Evolutionary conservation across 2,113 vertebrate species (phyloP), one percentile per base, ranked within the genome.

Genomic region (Marmota monax): DNA sequence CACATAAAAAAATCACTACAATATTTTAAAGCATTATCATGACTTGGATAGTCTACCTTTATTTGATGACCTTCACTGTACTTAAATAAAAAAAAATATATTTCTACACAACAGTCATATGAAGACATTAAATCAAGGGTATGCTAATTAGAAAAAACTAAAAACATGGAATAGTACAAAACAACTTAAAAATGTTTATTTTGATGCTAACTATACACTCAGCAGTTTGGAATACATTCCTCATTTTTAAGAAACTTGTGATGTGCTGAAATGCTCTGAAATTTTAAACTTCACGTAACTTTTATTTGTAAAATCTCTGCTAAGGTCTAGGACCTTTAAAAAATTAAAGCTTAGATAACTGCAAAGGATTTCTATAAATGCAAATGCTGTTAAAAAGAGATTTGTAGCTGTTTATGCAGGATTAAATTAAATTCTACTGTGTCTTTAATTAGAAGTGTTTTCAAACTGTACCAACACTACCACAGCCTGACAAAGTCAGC

Each of bases 281-380:
- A 58, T 2, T 37, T 88, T 82, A 74, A 88, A n/a, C 79, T 48
- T 85, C 20, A 84, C 1, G 4, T 82, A 32, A 10, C 17, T 94
- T 96, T 90, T 32, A 76, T 76, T 79, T 93, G 32, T 90, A 79
- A 96, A 94, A 87, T 65, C 45, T 73, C 45, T 95, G 67, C 25
- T 72, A 78, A 82, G 32, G 16, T 90, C 53, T 95, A 85, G 63
- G 48, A 22, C 22, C 61, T 93, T 74, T 90, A 96, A 92, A 90
- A 96, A 92, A 89, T 16, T 67, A 96, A 92, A 95, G 23, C 23
- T 45, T 88, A 20, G 70, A 77, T 22, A 87, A 48, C 79, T 39
- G 34, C 34, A 51, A 72, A 76, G 73, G 23, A 78, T 97, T 94
- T 85, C 58, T 94, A 32, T 51, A 94, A 96, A 93, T 94, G 53